These are phyloP conservation scores for Copidosoma floridanum DNA, from an alignment of 1,140 invertebrate species.

Conservation along the genomic window DNA sequence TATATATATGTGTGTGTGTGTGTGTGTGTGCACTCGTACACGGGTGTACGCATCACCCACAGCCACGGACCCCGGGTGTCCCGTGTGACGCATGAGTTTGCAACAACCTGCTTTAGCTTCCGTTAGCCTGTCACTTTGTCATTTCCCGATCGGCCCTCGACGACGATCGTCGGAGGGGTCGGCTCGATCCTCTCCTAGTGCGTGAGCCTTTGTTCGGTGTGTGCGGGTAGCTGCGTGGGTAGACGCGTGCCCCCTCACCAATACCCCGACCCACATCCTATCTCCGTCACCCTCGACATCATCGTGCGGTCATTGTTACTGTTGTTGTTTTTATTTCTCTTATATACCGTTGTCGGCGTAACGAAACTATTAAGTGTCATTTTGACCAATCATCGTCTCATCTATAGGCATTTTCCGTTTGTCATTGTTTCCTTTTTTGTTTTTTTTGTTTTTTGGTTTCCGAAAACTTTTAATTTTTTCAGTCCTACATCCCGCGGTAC, in stretches of 20 bases:
- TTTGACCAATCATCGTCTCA: too few species aligned
- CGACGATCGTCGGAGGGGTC: slow-evolving; percentile 20
- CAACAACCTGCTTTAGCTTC: slow-evolving; percentile 31
- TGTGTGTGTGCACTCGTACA: too few species aligned
- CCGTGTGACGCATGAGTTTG: slow-evolving; percentile 30
- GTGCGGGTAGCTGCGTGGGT: too few species aligned
- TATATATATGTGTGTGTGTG: too few species aligned
- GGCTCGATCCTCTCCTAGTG: slow-evolving; percentile 8
- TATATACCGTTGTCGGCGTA: too few species aligned
- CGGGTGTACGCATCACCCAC: not conserved
- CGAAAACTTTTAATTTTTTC: too few species aligned
- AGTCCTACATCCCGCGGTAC: too few species aligned
- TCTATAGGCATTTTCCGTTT: too few species aligned
- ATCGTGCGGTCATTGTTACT: too few species aligned
- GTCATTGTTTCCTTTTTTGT: not conserved
- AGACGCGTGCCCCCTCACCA: not conserved
- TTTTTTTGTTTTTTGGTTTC: not conserved
- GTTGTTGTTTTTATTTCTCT: too few species aligned
- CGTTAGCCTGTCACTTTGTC: slow-evolving; percentile 36
- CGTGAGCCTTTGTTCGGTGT: not conserved
- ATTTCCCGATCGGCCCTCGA: slow-evolving; percentile 27
- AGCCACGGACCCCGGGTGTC: not conserved
- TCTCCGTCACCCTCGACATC: too few species aligned
- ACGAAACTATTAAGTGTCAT: too few species aligned
- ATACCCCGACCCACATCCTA: not conserved